Percentiles rank a stretch among this genome's conserved stretches.
phyloP scores from a whole-genome alignment of 2,797 vertebrate genomes.

The Ciconia nigra region DNA sequence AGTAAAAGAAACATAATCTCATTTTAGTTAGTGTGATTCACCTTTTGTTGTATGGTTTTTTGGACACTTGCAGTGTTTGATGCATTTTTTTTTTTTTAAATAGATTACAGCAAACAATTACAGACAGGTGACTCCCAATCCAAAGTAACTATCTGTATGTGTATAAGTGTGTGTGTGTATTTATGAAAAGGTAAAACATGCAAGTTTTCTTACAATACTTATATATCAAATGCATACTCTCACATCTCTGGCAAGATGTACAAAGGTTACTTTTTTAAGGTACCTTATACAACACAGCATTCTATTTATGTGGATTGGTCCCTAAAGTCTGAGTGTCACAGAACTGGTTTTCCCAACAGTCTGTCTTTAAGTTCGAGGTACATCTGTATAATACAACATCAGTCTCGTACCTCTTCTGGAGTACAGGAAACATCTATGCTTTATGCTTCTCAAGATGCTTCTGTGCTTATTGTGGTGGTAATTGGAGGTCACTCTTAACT shows the following conservation, averaged over 20 bases:
- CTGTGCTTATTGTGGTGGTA: not conserved
- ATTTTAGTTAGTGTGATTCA: not conserved
- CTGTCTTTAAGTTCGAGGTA: not conserved
- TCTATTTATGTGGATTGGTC: not conserved
- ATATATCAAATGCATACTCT: not conserved
- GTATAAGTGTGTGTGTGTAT: not conserved
- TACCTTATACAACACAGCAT: not conserved
- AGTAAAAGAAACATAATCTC: not conserved
- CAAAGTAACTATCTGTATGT: not conserved
- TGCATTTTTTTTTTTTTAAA: conserved; percentile 11
- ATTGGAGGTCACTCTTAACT: not conserved
- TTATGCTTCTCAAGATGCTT: not conserved
- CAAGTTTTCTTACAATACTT: not conserved
- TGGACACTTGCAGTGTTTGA: not conserved
- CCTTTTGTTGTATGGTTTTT: not conserved
- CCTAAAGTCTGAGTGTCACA: not conserved
- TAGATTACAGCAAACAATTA: not conserved
- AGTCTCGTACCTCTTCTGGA: not conserved
- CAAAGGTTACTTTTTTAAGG: not conserved
- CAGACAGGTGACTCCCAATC: not conserved
- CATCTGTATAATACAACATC: not conserved
- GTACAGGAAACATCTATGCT: not conserved
- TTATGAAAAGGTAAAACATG: not conserved
- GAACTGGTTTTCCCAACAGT: not conserved
- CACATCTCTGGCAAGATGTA: not conserved